Evolutionary conservation across 2,797 vertebrate species (phyloP), one percentile per base, ranked within the genome.

Genomic region (Staurois parvus): DNA sequence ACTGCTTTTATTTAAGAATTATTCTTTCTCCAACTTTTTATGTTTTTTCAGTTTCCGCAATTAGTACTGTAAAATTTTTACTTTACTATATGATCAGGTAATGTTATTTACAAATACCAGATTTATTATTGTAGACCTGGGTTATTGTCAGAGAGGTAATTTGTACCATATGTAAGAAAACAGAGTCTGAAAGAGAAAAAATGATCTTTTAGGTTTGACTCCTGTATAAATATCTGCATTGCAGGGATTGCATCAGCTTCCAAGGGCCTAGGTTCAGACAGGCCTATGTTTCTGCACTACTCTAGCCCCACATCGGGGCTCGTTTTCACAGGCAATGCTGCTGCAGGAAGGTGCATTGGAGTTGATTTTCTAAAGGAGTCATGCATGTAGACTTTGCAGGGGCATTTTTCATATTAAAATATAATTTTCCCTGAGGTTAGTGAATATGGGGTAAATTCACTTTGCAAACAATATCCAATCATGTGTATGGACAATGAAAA

Each of bases 1-100:
- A 64, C 59, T 64, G 59, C 59, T 64, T 64, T 64, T 64, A 26
- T 64, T 64, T 64, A 64, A 64, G n/a, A 64, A 64, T 24, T n/a
- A 9, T 64, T 64, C 59, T 26, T 64, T 26, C n/a, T 64, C 59
- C 59, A 64, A 64, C 59, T 64, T 64, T 10, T 62, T 15, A 17
- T 48, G 45, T 48, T 48, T 52, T 52, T 52, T 52, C 48, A 52
- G 59, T 26, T 64, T 8, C 59, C 59, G 3, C 59, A 64, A 64
- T 64, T 64, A 9, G 59, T 64, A 64, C 59, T 64, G 59, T 26
- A 64, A 64, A 11, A 26, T 64, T 24, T 24, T 26, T 64, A 64
- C 59, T 64, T 64, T 64, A 64, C 59, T 26, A 64, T 26, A 26
- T 26, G n/a, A 64, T 64, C 59, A 26, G 11, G 56, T 21, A 62